These are phyloP conservation scores for Characodon lateralis DNA, from an alignment of 2,797 vertebrate genomes.

Conservation along the genomic window DNA sequence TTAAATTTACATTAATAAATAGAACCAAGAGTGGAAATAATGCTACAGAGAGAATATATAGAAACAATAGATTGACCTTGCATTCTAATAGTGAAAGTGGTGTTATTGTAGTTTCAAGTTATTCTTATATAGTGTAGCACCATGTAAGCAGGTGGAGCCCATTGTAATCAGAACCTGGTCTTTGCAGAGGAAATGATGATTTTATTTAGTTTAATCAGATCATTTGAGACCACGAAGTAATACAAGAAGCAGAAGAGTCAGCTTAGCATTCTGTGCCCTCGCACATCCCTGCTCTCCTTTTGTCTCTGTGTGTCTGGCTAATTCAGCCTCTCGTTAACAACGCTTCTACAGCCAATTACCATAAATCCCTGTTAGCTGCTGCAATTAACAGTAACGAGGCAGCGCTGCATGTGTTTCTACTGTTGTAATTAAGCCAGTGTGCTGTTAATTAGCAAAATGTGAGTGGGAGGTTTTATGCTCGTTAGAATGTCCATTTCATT, in stretches of 20 bases:
- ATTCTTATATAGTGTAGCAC: neutral
- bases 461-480: constrained; percentile 99
- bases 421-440: constrained; percentile 98
- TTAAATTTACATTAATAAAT: neutral
- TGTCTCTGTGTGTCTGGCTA: constrained; percentile 71
- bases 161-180: neutral
- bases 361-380: constrained; percentile 91
- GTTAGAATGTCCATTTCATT: constrained; percentile 99
- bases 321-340: constrained; percentile 78
- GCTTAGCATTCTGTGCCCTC: constrained; percentile 79
- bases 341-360: constrained; percentile 95
- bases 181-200: constrained; percentile 21
- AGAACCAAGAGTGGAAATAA: neutral
- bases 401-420: constrained; percentile 91
- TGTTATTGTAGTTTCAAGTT: neutral
- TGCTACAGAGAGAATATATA: neutral
- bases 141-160: neutral
- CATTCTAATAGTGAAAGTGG: neutral
- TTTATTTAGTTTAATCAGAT: constrained; percentile 40
- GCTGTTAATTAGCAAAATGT: constrained; percentile 99
- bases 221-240: neutral
- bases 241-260: constrained; percentile 34
- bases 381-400: constrained; percentile 96
- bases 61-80: neutral
- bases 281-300: constrained; percentile 63